Percentiles rank a stretch among this genome's conserved stretches.
These are phyloP conservation scores for Vollenhovia emeryi DNA, from an alignment of 1,140 invertebrate species.

Conservation along the genomic window DNA sequence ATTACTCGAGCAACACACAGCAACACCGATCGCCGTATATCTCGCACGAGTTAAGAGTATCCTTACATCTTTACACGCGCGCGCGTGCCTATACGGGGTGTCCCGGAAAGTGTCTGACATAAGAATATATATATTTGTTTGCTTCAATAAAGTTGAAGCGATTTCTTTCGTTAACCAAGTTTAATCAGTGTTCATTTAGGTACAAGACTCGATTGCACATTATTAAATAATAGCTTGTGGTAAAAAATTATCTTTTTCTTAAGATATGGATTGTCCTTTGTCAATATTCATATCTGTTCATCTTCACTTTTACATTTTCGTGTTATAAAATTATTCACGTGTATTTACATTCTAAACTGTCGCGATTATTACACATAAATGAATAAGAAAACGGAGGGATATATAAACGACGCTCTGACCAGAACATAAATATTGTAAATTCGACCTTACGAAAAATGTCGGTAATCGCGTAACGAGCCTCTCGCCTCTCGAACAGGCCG, in stretches of 20 bases:
- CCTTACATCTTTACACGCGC: constrained; percentile 26
- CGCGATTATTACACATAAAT: constrained; percentile 9
- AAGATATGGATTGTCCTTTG: too few relatives aligned
- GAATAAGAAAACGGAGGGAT: background rate
- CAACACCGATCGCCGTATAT: constrained; percentile 19
- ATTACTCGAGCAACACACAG: constrained; percentile 56
- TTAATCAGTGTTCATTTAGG: background rate
- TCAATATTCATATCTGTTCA: background rate
- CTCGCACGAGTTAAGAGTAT: constrained; percentile 36
- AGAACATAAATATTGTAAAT: background rate
- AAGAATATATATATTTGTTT: background rate
- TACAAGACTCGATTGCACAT: background rate
- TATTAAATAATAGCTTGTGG: background rate
- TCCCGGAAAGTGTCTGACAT: background rate
- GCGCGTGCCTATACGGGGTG: background rate
- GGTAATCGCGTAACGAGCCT: constrained; percentile 49
- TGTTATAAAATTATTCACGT: background rate
- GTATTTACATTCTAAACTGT: background rate
- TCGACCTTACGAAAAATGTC: constrained; percentile 29
- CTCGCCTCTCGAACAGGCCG: background rate
- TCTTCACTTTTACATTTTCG: background rate
- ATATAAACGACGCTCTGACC: background rate
- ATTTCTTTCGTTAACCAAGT: background rate
- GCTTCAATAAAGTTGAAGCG: background rate
- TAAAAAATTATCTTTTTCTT: background rate